Base-by-base conservation (phyloP, 1,140 invertebrate genomes). In the Nasonia vitripennis region DNA sequence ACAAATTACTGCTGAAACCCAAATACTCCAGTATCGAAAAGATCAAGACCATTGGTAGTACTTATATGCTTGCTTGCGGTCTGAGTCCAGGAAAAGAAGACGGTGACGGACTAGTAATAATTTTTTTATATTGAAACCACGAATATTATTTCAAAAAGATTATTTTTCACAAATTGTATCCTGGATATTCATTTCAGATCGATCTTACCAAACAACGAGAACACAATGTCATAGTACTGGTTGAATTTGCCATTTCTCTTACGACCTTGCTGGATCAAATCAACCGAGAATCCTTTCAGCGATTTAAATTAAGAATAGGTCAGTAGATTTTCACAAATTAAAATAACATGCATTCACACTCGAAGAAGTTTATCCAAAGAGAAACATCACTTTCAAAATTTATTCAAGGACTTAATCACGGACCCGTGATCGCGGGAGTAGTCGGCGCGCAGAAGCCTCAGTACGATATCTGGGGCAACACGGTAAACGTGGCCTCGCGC, bases 391-490 rank as follows among this genome's bases (percentile, higher is more conserved):
- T 31, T 79, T 4, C 62, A 83, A 34, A 45, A 74, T 55, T 86
- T 83, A 83, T 87, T 90, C 89, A 41, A 98, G 98, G 98, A 81
- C 94, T 99, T 74, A 98, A 97, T 93, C 97, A 99, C 90, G 98
- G 98, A 0, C 97, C 98, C 0, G 98, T 99, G 3, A 98, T 99
- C 90, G 97, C 97, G 0, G 97, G 97, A 0, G 97, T 99, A 14
- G 97, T 99, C 34, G 98, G 98, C 0, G 98, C 98, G 0, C 97
- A 98, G 90, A 99, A 99, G 91, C 99, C 98, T 0, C 98, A 99
- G 89, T 99, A 99, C 93, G 99, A 99, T 89, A 99, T 97, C 88
- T 99, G 98, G 98, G 98, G 98, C 4, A 99, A 99, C 92, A 98
- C 98, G 0, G 98, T 99, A 0, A 99, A 99, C 92, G 98, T 99